Evolutionary conservation across 2,888 invertebrate species (phyloP).

Genomic region (Cantharis flavilabris): DNA sequence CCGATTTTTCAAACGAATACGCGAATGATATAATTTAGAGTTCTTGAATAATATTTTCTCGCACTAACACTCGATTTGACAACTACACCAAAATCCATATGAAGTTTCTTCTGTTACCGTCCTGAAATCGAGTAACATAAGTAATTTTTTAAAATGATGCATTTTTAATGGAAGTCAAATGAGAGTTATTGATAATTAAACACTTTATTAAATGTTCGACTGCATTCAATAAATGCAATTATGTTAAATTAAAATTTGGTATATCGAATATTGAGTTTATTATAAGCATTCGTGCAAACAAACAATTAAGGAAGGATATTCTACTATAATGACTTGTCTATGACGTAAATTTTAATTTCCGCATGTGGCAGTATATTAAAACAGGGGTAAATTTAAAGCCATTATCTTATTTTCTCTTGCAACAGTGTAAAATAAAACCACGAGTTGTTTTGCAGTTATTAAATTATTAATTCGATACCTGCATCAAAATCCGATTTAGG

Average conservation of each 20-base stretch:
- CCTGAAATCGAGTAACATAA: too few relatives aligned
- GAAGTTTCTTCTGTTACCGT: neutral
- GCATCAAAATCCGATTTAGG: neutral
- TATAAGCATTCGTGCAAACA: constrained; percentile 32
- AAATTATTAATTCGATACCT: neutral
- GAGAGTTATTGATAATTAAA: neutral
- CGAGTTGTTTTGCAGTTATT: constrained; percentile 10
- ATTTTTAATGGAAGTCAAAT: neutral
- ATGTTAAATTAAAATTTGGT: constrained; percentile 7
- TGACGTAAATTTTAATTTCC: constrained; percentile 40
- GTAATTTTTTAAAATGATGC: neutral
- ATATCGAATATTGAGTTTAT: constrained; percentile 19
- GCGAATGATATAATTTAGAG: neutral
- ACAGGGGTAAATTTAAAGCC: constrained; percentile 28
- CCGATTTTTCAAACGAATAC: neutral
- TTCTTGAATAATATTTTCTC: neutral
- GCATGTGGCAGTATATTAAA: constrained; percentile 30
- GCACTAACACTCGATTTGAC: neutral
- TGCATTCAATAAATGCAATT: neutral
- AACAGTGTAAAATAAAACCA: constrained; percentile 10
- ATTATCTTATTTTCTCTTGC: constrained; percentile 9
- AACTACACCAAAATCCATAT: neutral
- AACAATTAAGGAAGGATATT: constrained; percentile 35
- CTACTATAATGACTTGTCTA: constrained; percentile 36
- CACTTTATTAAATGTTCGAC: neutral